Evolutionary conservation across 1,140 invertebrate genomes (phyloP).

Genomic region (Nomia melanderi): DNA sequence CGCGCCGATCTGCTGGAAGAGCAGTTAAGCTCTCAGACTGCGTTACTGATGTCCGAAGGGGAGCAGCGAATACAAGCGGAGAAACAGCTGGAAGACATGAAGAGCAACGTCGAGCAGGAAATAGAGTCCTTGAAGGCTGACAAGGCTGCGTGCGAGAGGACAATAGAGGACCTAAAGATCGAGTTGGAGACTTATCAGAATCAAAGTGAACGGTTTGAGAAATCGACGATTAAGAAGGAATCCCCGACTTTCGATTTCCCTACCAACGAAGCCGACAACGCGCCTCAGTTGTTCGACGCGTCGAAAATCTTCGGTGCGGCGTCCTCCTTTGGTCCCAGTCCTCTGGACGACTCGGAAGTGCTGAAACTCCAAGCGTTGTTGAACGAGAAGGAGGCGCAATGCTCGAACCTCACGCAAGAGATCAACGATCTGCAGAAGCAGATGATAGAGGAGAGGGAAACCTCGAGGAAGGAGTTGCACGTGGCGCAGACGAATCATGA

Average conservation of each 20-base stretch:
- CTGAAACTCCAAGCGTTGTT: constrained; percentile 46
- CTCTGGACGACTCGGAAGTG: constrained; percentile 46
- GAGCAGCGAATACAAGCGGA: constrained; percentile 21
- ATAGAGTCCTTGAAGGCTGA: constrained; percentile 50
- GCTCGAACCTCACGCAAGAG: constrained; percentile 59
- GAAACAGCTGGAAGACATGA: constrained; percentile 44
- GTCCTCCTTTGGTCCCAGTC: constrained; percentile 24
- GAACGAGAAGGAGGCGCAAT: constrained; percentile 61
- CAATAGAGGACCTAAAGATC: constrained; percentile 60
- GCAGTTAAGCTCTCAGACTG: constrained; percentile 11
- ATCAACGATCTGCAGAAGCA: constrained; percentile 41
- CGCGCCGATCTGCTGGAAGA: constrained; percentile 18
- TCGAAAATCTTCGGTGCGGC: constrained; percentile 65
- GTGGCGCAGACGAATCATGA: constrained; percentile 23
- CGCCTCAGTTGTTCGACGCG: constrained; percentile 66
- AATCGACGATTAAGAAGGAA: constrained; percentile 64
- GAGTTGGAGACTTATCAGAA: constrained; percentile 75
- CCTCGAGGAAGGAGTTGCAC: constrained; percentile 24
- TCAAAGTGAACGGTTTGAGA: constrained; percentile 73
- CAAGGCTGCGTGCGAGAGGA: constrained; percentile 30
- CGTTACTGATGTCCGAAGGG: constrained; percentile 40
- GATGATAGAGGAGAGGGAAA: constrained; percentile 49
- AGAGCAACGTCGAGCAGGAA: constrained; percentile 54
- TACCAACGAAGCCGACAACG: constrained; percentile 49
- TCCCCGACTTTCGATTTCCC: constrained; percentile 1